phyloP scores from a whole-genome alignment of 2,113 vertebrate genomes.

The Nothocercus nigrocapillus region DNA sequence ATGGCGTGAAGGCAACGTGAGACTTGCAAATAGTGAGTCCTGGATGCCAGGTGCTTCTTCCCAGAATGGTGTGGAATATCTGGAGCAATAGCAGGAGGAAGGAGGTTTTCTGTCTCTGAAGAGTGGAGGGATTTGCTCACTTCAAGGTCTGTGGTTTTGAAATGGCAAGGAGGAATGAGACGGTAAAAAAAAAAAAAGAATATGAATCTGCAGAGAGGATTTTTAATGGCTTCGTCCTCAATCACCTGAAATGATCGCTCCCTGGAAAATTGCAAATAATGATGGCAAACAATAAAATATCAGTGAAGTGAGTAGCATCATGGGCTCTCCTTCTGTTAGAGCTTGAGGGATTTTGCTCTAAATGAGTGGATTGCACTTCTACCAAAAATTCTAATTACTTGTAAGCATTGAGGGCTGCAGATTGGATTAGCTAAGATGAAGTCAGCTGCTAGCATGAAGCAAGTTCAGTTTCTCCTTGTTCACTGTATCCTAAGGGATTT shows the following conservation, averaged over 20 bases:
- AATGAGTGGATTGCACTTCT: not conserved
- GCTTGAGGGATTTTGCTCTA: not conserved
- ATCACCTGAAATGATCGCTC: not conserved
- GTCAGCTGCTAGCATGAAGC: not conserved
- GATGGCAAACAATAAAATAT: not conserved
- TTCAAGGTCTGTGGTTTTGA: not conserved
- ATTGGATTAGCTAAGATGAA: not conserved
- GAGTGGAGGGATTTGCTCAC: not conserved
- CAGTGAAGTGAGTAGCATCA: not conserved
- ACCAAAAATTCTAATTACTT: not conserved
- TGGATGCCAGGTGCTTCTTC: not conserved
- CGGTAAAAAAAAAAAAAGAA: not conserved
- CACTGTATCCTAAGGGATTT: too few species aligned
- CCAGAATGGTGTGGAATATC: not conserved
- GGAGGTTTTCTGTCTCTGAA: not conserved
- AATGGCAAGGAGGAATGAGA: not conserved
- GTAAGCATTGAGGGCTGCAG: not conserved
- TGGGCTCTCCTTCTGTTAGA: not conserved
- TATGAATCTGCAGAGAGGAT: not conserved
- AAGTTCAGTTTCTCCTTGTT: not conserved
- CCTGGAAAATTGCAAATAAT: constrained; percentile 19
- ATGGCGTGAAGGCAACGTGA: not conserved
- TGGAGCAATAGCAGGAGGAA: fast-evolving
- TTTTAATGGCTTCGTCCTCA: not conserved
- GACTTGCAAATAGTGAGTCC: fast-evolving